Base-by-base conservation (phyloP, 2,113 vertebrate genomes). In the Gorsachius goisagi region DNA sequence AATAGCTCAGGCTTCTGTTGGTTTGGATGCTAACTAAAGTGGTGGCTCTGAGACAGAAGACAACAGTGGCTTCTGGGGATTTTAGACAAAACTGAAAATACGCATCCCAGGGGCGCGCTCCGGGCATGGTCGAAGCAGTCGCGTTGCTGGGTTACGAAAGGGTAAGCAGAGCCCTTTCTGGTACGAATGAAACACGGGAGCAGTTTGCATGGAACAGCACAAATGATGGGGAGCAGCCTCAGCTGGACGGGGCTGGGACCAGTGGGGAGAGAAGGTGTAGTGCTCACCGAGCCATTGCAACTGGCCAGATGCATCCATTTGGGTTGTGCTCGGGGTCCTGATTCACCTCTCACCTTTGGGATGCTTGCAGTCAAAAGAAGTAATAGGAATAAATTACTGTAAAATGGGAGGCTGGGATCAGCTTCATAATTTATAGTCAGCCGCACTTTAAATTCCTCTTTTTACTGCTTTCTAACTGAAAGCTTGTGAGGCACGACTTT, bases 221-320 rank as follows among this genome's bases (percentile, higher is more conserved):
- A 19, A 53, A 3, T 0, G 6, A 19, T 9, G 39, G 64, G 19
- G 30, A 39, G 9, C 52, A 12, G 5, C 8, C 12, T 1, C 19
- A 24, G 22, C 56, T 2, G 0, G 2, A 6, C 1, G 0, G 0
- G 6, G 11, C 26, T 72, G 63, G 50, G 30, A 58, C 13, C 19
- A 1, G 1, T 2, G 27, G 4, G 26, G 23, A 47, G 14, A 16
- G 41, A 69, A 80, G 17, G 22, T 18, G 1, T 5, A 22, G 71
- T 33, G 13, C n/a, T 47, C 49, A n/a, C 15, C 0, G 1, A 92
- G 37, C n/a, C 28, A 26, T 49, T 50, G 56, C 5, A 49, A 33
- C 27, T 24, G 15, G 13, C 59, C 71, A 26, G 19, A 18, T 8
- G 35, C 63, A 69, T 45, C 24, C 17, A 18, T 6, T 76, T 56